These are phyloP conservation scores for Portunus trituberculatus DNA, from an alignment of 1,140 invertebrate genomes.

Conservation along the genomic window DNA sequence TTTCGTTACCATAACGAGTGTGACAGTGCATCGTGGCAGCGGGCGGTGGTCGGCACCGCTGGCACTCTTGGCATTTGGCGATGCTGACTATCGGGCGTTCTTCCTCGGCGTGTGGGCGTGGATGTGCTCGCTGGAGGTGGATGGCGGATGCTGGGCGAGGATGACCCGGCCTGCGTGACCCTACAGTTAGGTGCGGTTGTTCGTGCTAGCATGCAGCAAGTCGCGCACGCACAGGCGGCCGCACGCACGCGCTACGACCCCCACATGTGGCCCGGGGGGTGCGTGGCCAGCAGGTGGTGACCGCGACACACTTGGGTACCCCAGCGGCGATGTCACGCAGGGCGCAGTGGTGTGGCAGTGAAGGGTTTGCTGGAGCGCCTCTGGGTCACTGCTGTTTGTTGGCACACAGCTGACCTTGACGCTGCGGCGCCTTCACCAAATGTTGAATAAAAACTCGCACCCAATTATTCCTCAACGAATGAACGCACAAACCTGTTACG, in stretches of 20 bases:
- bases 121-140: not conserved
- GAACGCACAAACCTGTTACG: not conserved
- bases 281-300: not conserved
- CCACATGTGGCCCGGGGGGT: not conserved
- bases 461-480: not conserved
- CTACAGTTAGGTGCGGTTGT: conserved; percentile 65
- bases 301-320: not conserved
- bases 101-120: not conserved
- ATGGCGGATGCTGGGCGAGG: not conserved
- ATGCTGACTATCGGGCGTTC: not conserved
- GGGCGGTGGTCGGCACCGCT: not conserved
- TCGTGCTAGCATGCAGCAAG: conserved; percentile 69
- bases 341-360: not conserved
- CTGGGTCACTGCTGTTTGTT: too few relatives aligned
- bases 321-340: not conserved
- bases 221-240: conserved; percentile 62
- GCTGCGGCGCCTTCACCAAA: not conserved
- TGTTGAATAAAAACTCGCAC: not conserved
- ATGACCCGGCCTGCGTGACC: conserved; percentile 60
- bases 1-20: not conserved
- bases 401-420: not conserved
- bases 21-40: not conserved
- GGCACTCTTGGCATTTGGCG: not conserved
- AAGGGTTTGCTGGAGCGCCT: not conserved
- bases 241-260: conserved; percentile 46